Evolutionary conservation across 2,888 invertebrate genomes (phyloP).

Genomic region (Sesia apiformis): DNA sequence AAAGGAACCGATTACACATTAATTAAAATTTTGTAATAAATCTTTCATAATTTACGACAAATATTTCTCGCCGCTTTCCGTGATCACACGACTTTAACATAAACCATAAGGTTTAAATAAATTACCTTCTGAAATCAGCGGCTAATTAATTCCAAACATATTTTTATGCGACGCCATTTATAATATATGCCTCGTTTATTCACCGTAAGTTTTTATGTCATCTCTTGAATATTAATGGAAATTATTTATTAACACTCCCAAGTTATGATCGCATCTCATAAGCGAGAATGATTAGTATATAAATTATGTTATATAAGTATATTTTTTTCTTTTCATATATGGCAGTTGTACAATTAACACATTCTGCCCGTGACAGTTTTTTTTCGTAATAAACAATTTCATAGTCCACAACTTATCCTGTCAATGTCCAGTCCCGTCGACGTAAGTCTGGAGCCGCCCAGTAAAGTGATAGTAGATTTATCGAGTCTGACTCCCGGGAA

Average conservation of each 20-base stretch:
- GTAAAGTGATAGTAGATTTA: too few species aligned
- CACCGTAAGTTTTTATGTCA: slow-evolving; percentile 32
- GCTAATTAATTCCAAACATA: slow-evolving; percentile 39
- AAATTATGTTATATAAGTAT: too few species aligned
- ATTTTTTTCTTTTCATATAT: too few species aligned
- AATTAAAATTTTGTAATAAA: background rate
- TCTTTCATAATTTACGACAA: too few species aligned
- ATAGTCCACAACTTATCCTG: too few species aligned
- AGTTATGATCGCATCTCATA: slow-evolving; percentile 1
- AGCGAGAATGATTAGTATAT: too few species aligned
- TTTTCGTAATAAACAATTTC: too few species aligned
- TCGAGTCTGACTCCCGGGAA: too few species aligned
- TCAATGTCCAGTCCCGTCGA: too few species aligned
- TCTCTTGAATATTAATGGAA: slow-evolving; percentile 35
- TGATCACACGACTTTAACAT: slow-evolving; percentile 13
- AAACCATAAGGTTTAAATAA: slow-evolving; percentile 10
- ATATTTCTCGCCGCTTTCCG: background rate
- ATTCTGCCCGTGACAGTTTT: too few species aligned
- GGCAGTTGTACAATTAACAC: too few species aligned
- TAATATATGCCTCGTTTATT: slow-evolving; percentile 45
- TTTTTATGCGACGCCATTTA: slow-evolving; percentile 29
- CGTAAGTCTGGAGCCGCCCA: too few species aligned
- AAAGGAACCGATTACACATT: background rate
- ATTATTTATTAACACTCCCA: slow-evolving; percentile 24
- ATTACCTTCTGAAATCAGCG: slow-evolving; percentile 3